Evolutionary conservation across 2,888 invertebrate species (phyloP).

Genomic region (Diloba caeruleocephala): DNA sequence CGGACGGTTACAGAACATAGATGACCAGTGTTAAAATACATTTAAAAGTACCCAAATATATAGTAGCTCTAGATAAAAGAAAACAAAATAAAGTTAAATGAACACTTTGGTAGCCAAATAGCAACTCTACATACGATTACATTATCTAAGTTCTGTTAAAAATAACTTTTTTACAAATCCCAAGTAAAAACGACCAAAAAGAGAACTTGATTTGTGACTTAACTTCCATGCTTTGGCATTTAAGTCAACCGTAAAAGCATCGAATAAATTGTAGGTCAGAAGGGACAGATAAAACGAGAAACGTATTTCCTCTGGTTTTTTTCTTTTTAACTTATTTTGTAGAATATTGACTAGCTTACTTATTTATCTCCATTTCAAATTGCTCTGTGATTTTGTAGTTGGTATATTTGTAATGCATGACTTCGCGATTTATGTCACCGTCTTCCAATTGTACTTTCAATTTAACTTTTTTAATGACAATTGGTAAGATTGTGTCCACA

Average conservation of each 20-base stretch:
- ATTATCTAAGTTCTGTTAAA: constrained; percentile 46
- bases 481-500: too few species aligned
- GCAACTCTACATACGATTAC: constrained; percentile 29
- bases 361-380: constrained; percentile 57
- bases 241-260: constrained; percentile 87
- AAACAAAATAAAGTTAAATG: background rate
- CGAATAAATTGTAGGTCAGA: constrained; percentile 88
- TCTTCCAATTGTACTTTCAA: background rate
- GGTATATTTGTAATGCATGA: constrained; percentile 43
- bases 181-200: constrained; percentile 65
- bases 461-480: too few species aligned
- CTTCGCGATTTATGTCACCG: constrained; percentile 22
- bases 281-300: constrained; percentile 86
- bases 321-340: constrained; percentile 78
- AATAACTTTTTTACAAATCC: constrained; percentile 57
- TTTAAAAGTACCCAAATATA: too few species aligned
- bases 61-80: too few species aligned
- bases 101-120: constrained; percentile 16
- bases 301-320: constrained; percentile 75
- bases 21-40: too few species aligned
- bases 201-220: constrained; percentile 82
- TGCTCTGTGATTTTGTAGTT: constrained; percentile 40
- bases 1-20: too few species aligned
- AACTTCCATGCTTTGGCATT: constrained; percentile 85
- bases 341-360: constrained; percentile 74